Evolutionary conservation across 1,140 invertebrate genomes (phyloP), one percentile per base, ranked within the genome.

Genomic region (Anastatus disparis): DNA sequence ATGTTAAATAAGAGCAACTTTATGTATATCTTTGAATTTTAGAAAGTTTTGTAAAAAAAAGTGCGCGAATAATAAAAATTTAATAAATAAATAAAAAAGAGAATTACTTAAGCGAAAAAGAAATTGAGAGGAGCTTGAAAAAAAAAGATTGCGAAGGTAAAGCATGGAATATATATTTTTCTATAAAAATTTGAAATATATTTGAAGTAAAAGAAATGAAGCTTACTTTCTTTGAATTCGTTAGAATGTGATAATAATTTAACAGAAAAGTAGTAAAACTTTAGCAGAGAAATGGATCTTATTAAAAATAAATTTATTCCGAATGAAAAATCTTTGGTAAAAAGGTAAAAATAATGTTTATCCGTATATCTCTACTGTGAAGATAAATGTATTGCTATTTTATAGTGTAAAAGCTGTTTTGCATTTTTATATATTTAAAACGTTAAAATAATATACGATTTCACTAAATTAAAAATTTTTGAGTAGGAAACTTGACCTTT

Each of bases 81-180:
- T 55, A 3, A 55, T 55, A 35, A 55, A 55, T 55, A 55, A 35
- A 55, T 35, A n/a, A n/a, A 35, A 55, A n/a, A n/a, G 53, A 12
- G 53, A n/a, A n/a, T n/a, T n/a, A n/a, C n/a, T n/a, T n/a, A 22
- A 10, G 1, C 17, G 53, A 55, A 35, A 55, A 55, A 35, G 29
- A 22, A 55, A 55, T 35, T 35, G 29, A 35, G 29, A 55, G 31
- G 53, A 35, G 35, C 35, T 35, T 55, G 35, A 55, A n/a, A n/a
- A n/a, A n/a, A 53, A 44, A 29, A 55, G n/a, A 26, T 17, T 29
- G 35, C 31, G 31, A 20, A 13, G 35, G 53, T 20, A 20, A 35
- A 35, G 29, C 35, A 55, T 55, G 22, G 35, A 53, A 53, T 55
- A 55, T 55, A 55, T 55, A 29, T 53, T 55, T 55, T 27, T 55